Evolutionary conservation across 2,797 vertebrate genomes (phyloP), one percentile per base, ranked within the genome.

Genomic region (Brachymystax lenok): DNA sequence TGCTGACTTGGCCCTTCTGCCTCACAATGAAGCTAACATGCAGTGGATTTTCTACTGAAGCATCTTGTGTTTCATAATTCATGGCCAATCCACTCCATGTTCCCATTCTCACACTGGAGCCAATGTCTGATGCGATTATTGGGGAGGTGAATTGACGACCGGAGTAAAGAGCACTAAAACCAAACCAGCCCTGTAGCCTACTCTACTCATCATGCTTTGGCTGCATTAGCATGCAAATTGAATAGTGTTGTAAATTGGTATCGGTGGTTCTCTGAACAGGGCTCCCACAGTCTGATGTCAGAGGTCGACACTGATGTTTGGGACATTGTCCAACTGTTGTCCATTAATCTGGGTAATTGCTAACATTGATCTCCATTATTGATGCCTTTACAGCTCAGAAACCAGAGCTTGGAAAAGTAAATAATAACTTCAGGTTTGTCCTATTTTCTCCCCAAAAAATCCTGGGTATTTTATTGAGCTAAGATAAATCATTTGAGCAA

Each of bases 151-250:
- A 68, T 77, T 68, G 76, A n/a, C 73, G 10, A 5, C 67, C n/a
- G 30, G 67, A 2, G 30, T 33, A 21, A 35, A 76, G 54, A 78
- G 33, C 21, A n/a, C 51, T 74, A 74, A 74, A 67, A 68, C 56
- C 40, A 3, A 84, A 59, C 78, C 40, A 59, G 73, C 83, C 73
- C 88, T 87, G 84, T 56, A 77, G 64, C 50, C 51, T 54, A 16
- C 30, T 17, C 56, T 82, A 77, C 56, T 87, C 73, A 85, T 74
- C 77, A 71, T 14, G 74, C 84, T 82, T 80, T 75, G 17, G 68
- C 52, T 52, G 24, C 77, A 78, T 79, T 77, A 59, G 74, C 82
- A 83, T 77, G 50, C 70, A 84, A 84, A 85, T 88, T 77, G 68
- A 81, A 88, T 82, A 67, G 28, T 33, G 61, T 12, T 70, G 73